Percentiles rank a stretch among this genome's conserved stretches.
Conservation (phyloP, 1,140 invertebrate genomes). For the Drosophila subpulchrella region DNA sequence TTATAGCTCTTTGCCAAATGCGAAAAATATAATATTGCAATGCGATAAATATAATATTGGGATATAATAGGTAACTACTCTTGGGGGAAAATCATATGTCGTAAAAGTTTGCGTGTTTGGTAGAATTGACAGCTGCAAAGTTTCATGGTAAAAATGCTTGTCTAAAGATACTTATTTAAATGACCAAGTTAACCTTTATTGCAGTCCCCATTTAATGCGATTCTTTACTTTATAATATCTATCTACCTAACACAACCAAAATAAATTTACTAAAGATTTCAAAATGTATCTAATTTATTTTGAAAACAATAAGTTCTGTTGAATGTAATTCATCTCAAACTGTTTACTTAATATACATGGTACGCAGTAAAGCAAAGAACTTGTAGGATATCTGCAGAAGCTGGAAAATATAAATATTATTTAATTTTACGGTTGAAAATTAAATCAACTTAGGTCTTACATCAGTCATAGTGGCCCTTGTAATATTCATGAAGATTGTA, state of each 20-base stretch:
- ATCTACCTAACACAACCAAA: too few species aligned
- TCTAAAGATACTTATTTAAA: neutral
- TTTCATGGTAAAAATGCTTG: neutral
- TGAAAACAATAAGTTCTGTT: too few species aligned
- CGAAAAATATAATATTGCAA: neutral
- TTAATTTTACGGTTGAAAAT: neutral
- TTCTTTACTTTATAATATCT: too few species aligned
- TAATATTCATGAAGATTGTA: conserved; percentile 65
- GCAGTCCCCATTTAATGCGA: too few species aligned
- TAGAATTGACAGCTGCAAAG: conserved; percentile 1
- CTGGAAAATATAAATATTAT: conserved; percentile 33
- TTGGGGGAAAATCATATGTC: neutral
- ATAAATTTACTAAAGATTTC: too few species aligned
- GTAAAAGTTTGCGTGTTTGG: neutral
- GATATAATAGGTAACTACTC: neutral
- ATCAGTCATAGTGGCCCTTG: conserved; percentile 63
- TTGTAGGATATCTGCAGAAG: conserved; percentile 71
- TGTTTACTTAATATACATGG: conserved; percentile 67
- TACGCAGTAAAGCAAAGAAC: conserved; percentile 70
- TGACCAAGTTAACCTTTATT: neutral
- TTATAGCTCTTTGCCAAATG: conserved; percentile 10
- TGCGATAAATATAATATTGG: neutral
- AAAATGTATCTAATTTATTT: too few species aligned
- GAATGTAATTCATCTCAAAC: neutral
- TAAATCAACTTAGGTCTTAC: conserved; percentile 22